Evolutionary conservation across 2,113 vertebrate genomes (phyloP), one percentile per base, ranked within the genome.

Genomic region (Engystomops pustulosus): DNA sequence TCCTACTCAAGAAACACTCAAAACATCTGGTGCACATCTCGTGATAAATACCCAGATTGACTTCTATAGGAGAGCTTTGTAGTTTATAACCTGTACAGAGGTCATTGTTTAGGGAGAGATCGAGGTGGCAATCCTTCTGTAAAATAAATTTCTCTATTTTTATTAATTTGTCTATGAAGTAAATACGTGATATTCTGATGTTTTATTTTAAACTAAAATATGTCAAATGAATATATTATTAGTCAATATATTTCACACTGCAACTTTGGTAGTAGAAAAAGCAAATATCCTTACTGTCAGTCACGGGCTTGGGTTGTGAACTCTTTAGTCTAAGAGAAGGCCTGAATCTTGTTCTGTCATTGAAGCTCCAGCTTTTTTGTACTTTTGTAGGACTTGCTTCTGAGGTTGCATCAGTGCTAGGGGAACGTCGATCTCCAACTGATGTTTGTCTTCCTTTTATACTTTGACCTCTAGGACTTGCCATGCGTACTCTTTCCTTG

Each of bases 351-450:
- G 97, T 98, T 71, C 97, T 94, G 91, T 99, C 97, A 0, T 99
- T 99, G 91, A 99, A 99, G 89, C 98, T 99, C 98, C 98, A 99
- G 91, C 98, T 99, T 91, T 99, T 99, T 90, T 99, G 97, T 0
- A 99, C 96, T 90, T 99, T 98, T 87, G 95, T 93, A 3, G 98
- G 98, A 88, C 97, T 99, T 85, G 94, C 93, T 77, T 99, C 97
- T 0, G 94, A 88, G 23, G 93, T 93, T 41, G 92, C 88, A 86
- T 98, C 97, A 0, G 96, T 90, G 86, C 95, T 93, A 0, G 97
- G 97, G 1, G 97, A 99, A 15, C 97, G 94, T 47, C 96, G 93
- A 85, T 98, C 98, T 4, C 94, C 96, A 2, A 95, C 89, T 0
- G 96, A 96, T 1, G 94, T 89, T 87, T 98, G 96, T 86, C 97